A percentile compares a stretch with the other conserved stretches of the same genome.
Evolutionary conservation across 1,140 invertebrate genomes (phyloP).

Genomic region (Sycobia sp.): DNA sequence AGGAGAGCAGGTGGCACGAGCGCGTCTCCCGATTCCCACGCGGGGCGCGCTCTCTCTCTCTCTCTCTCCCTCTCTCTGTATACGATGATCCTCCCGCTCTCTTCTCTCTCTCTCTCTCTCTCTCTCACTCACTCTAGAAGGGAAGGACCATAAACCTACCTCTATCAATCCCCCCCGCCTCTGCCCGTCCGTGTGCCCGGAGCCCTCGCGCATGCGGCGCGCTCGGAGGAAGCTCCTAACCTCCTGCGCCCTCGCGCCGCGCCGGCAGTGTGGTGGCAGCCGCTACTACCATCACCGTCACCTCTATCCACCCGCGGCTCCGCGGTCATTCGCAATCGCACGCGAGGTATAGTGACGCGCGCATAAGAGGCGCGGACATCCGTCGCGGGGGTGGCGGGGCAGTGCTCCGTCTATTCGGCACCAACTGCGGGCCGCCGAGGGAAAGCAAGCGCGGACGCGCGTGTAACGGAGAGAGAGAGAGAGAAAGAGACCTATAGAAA

Average conservation of each 20-base stretch:
- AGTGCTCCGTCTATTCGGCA: background rate
- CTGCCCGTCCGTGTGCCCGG: background rate
- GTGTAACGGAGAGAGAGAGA: no score
- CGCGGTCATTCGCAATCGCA: no score
- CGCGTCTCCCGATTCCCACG: background rate
- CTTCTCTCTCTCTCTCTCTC: background rate
- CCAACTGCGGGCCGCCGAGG: background rate
- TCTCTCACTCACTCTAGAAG: background rate
- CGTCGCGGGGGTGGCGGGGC: background rate
- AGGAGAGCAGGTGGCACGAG: no score
- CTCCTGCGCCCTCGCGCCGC: background rate
- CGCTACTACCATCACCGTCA: background rate
- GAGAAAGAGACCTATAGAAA: no score
- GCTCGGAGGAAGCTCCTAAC: background rate
- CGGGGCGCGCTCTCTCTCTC: background rate
- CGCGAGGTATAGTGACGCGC: no score
- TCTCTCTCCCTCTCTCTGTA: constrained; percentile 1
- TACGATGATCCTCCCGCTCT: no score
- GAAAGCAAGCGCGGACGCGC: no score
- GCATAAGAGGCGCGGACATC: no score
- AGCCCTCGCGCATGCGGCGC: background rate
- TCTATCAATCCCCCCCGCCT: no score
- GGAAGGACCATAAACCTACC: no score
- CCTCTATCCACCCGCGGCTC: background rate
- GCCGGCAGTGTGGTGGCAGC: no score